Percentiles rank a stretch among this genome's conserved stretches.
Conservation (phyloP, 2,888 invertebrate genomes). For the Pristionchus exspectatus region DNA sequence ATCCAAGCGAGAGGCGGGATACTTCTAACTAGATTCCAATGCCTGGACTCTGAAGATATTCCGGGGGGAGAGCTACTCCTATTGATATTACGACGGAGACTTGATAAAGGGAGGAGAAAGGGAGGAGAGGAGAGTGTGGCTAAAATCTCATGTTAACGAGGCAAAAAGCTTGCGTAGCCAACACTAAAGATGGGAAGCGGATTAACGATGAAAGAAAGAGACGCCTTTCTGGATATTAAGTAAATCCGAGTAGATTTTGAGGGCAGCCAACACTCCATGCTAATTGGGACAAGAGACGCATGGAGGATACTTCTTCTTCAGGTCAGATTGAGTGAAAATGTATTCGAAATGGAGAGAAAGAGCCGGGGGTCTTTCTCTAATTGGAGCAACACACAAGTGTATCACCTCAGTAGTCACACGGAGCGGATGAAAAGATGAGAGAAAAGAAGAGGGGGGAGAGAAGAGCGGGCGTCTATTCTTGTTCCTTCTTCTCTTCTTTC, state of each 20-base stretch:
- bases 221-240: too few species aligned
- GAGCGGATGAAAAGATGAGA: conserved; percentile 22
- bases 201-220: background rate
- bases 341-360: background rate
- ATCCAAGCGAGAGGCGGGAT: too few species aligned
- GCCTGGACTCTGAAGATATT: background rate
- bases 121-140: background rate
- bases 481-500: conserved; percentile 35
- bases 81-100: background rate
- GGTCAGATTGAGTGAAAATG: background rate
- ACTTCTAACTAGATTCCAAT: too few species aligned
- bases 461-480: conserved; percentile 12
- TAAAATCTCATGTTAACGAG: conserved; percentile 3
- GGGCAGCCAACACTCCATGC: background rate
- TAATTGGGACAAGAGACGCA: background rate
- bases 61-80: background rate
- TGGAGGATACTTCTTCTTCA: too few species aligned
- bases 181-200: background rate
- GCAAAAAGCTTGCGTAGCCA: background rate
- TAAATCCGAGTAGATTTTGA: too few species aligned
- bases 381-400: conserved; percentile 23
- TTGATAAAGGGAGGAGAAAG: background rate
- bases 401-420: conserved; percentile 20
- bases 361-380: background rate
- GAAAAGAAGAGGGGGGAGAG: background rate